These are phyloP conservation scores for Dendrolimus houi DNA, from an alignment of 2,888 invertebrate species.

Conservation along the genomic window DNA sequence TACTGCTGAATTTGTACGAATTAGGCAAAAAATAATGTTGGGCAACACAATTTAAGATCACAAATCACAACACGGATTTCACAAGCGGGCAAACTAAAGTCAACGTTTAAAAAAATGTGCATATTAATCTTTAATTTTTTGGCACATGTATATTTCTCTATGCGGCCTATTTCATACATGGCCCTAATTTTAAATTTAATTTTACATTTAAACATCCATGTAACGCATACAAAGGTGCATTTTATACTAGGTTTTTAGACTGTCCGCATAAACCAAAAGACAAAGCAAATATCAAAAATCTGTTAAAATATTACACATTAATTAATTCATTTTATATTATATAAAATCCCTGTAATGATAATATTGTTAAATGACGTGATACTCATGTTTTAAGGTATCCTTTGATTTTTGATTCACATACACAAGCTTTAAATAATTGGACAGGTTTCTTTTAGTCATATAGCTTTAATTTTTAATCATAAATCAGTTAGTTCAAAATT, in stretches of 20 bases:
- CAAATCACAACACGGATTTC: slow-evolving; percentile 45
- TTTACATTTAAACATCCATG: slow-evolving; percentile 21
- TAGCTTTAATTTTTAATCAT: too few species aligned
- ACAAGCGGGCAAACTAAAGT: neutral
- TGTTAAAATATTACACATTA: slow-evolving; percentile 67
- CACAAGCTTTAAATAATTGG: too few species aligned
- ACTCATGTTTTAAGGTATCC: slow-evolving; percentile 30
- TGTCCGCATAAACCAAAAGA: slow-evolving; percentile 36
- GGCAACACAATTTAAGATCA: slow-evolving; percentile 46
- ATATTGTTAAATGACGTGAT: slow-evolving; percentile 68
- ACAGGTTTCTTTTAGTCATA: too few species aligned
- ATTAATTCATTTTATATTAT: slow-evolving; percentile 66
- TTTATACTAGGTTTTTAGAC: slow-evolving; percentile 10
- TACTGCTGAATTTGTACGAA: slow-evolving; percentile 76
- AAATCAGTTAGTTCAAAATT: too few species aligned
- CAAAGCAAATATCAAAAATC: slow-evolving; percentile 51
- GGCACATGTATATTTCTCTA: slow-evolving; percentile 51
- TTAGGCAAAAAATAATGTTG: slow-evolving; percentile 51
- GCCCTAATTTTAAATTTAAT: slow-evolving; percentile 26
- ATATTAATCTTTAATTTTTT: slow-evolving; percentile 26
- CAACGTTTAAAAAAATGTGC: slow-evolving; percentile 2
- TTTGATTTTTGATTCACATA: slow-evolving; percentile 7
- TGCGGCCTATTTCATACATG: slow-evolving; percentile 33
- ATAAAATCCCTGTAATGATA: slow-evolving; percentile 76
- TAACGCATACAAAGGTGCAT: slow-evolving; percentile 26